Evolutionary conservation across 2,888 invertebrate species (phyloP).

Genomic region (Agonopterix subpropinquella): DNA sequence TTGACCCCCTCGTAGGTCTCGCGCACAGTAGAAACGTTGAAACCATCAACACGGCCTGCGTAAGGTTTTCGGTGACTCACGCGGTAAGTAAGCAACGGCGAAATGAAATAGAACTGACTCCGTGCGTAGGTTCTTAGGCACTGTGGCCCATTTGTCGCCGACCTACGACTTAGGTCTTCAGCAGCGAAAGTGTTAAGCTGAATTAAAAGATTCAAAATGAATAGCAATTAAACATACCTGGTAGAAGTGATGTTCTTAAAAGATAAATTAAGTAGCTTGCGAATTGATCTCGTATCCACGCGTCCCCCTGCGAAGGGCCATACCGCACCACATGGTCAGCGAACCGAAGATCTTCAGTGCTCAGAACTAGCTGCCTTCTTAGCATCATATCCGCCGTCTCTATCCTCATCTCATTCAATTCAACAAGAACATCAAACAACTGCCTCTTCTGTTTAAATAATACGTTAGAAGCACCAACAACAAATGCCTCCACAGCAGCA

Average conservation of each 20-base stretch:
- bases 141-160: too few relatives aligned
- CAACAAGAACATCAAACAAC: slow-evolving; percentile 93
- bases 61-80: too few relatives aligned
- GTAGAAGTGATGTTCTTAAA: slow-evolving; percentile 84
- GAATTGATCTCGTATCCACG: slow-evolving; percentile 97
- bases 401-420: slow-evolving; percentile 90
- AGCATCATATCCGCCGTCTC: slow-evolving; percentile 88
- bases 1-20: too few relatives aligned
- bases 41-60: too few relatives aligned
- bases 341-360: slow-evolving; percentile 96
- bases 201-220: not conserved
- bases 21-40: too few relatives aligned
- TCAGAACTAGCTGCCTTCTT: slow-evolving; percentile 88
- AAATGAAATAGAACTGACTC: too few relatives aligned
- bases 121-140: too few relatives aligned
- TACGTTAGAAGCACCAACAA: slow-evolving; percentile 99
- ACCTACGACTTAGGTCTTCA: too few relatives aligned
- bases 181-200: not conserved
- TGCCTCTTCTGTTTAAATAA: slow-evolving; percentile 96
- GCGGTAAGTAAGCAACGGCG: too few relatives aligned
- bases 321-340: slow-evolving; percentile 93
- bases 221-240: slow-evolving; percentile 61
- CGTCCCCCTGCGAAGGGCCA: slow-evolving; percentile 88
- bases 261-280: slow-evolving; percentile 89
- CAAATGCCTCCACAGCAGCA: slow-evolving; percentile 88